phyloP scores from a whole-genome alignment of 2,888 invertebrate genomes.

The Ypsolopha sequella region DNA sequence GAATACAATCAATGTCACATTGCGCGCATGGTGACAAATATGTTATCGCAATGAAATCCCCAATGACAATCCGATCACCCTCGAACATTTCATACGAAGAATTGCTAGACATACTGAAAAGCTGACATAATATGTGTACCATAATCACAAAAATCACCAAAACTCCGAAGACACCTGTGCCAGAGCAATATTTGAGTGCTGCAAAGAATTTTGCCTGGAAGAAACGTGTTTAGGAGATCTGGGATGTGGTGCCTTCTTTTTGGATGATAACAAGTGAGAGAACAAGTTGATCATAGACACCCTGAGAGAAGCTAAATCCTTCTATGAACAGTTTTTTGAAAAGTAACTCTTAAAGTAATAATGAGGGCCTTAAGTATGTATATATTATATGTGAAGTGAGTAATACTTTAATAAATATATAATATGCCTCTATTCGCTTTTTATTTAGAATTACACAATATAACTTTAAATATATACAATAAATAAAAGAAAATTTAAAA shows the following conservation, averaged over 20 bases:
- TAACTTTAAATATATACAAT: too few species aligned
- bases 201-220: constrained; percentile 58
- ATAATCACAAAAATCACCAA: too few species aligned
- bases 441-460: too few species aligned
- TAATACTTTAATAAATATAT: too few species aligned
- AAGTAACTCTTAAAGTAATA: neutral
- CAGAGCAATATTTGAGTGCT: constrained; percentile 83
- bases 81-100: constrained; percentile 33
- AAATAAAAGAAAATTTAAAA: too few species aligned
- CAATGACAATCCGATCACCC: constrained; percentile 24
- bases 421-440: too few species aligned
- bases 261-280: constrained; percentile 82
- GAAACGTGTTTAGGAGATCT: constrained; percentile 78
- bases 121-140: constrained; percentile 25
- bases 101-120: constrained; percentile 33
- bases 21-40: constrained; percentile 23
- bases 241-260: constrained; percentile 80
- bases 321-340: constrained; percentile 35
- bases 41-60: constrained; percentile 32
- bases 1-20: constrained; percentile 18
- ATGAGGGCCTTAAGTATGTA: too few species aligned
- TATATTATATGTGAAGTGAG: too few species aligned
- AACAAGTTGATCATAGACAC: constrained; percentile 71
- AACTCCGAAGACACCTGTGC: constrained; percentile 65
- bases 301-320: constrained; percentile 48